Evolutionary conservation across 2,888 invertebrate species (phyloP), one percentile per base, ranked within the genome.

Genomic region (Desoria tigrina): DNA sequence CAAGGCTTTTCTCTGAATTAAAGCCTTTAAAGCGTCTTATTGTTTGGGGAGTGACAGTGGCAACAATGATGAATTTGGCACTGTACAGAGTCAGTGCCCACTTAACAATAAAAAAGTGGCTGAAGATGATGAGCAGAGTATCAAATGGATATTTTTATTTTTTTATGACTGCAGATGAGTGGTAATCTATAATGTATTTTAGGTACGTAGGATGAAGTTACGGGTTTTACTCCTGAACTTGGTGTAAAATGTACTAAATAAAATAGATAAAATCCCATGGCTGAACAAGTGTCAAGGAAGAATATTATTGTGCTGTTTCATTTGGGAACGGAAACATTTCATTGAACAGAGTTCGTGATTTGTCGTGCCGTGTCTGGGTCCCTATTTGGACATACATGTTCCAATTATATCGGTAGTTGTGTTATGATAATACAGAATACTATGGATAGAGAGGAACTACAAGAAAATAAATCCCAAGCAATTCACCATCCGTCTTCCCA

Each of bases 301-400:
- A 32, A 45, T 24, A 6, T 24, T 9, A 49, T 18, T 11, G 16
- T 57, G 42, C 57, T 28, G 57, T 57, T 57, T 37, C 57, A 57
- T 57, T 42, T 57, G 39, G 24, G 57, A 57, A 55, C 18, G 18
- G n/a, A 4, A 28, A 27, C 4, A 51, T 18, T 16, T 32, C 26
- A 21, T 28, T 53, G 11, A 32, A 21, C 11, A 42, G 27, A 57
- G 42, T 57, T 57, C 57, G 57, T 57, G 57, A 57, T 57, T 57
- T 57, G 57, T 57, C 57, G 42, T 21, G 57, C 57, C 18, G 57
- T 57, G 57, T 57, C 18, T 57, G 4, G 7, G 7, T 42, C 57
- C 57, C 7, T 57, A 39, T 57, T 57, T 57, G 42, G 57, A 57
- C 57, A 42, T 42, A 42, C 23, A 27, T 55, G 55, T 55, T 55